Percentiles rank a stretch among this genome's conserved stretches.
These are phyloP conservation scores for Strongylocentrotus purpuratus DNA, from an alignment of 35 echinoderm and acorn worm species.

Conservation along the genomic window DNA sequence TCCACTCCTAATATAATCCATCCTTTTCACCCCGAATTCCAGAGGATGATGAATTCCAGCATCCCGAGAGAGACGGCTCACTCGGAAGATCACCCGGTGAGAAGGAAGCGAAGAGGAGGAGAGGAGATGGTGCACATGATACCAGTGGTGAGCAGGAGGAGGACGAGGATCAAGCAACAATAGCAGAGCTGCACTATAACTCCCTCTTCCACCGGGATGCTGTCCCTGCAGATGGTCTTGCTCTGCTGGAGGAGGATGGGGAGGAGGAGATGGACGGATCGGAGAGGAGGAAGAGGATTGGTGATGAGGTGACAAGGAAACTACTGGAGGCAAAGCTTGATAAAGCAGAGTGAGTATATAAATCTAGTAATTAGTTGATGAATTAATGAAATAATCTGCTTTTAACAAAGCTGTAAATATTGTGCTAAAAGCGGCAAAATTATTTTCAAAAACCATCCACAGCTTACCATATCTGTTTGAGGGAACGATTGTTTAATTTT, in stretches of 20 bases:
- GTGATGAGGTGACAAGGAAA: slow-evolving; percentile 18
- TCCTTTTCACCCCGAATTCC: neutral
- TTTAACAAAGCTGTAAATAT: too few relatives aligned
- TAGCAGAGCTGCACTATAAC: slow-evolving; percentile 88
- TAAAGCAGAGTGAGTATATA: slow-evolving; percentile 15
- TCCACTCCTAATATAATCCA: neutral
- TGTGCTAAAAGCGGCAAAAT: too few relatives aligned
- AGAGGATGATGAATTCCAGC: neutral
- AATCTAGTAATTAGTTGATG: neutral
- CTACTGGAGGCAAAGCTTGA: slow-evolving; percentile 31
- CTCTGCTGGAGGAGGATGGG: slow-evolving; percentile 41
- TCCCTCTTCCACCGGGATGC: slow-evolving; percentile 72
- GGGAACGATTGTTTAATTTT: too few relatives aligned
- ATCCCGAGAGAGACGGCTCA: neutral
- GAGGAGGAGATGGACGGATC: neutral
- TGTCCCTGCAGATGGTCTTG: neutral
- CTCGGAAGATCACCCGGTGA: neutral
- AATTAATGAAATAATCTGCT: too few relatives aligned
- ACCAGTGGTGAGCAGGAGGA: neutral
- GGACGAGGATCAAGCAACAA: slow-evolving; percentile 45
- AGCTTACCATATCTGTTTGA: neutral
- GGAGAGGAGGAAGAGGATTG: slow-evolving; percentile 31
- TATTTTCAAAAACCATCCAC: neutral
- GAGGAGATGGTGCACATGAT: neutral
- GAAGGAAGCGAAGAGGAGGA: neutral